phyloP scores from a whole-genome alignment of 2,797 vertebrate genomes.

The Danio kyathit region DNA sequence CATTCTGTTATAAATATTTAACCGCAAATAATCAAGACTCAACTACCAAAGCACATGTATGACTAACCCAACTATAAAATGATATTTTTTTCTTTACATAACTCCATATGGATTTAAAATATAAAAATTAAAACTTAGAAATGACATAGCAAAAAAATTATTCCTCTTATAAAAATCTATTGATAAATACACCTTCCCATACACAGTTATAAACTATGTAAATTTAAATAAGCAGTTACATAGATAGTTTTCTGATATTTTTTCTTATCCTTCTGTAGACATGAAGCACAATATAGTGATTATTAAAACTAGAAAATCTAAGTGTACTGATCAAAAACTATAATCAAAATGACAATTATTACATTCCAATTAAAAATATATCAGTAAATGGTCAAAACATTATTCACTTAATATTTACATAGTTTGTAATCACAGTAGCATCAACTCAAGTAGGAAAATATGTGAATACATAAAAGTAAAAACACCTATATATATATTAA shows the following conservation, averaged over 20 bases:
- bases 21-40: slow-evolving; percentile 99
- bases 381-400: slow-evolving; percentile 99
- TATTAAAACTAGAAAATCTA: slow-evolving; percentile 99
- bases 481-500: slow-evolving; percentile 80
- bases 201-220: slow-evolving; percentile 99
- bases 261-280: slow-evolving; percentile 96
- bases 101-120: slow-evolving; percentile 98
- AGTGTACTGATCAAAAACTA: slow-evolving; percentile 99
- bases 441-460: slow-evolving; percentile 99
- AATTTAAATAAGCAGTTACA: slow-evolving; percentile 99
- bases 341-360: slow-evolving; percentile 99
- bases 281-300: slow-evolving; percentile 98
- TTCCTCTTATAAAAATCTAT: slow-evolving; percentile 98
- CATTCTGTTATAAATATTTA: slow-evolving; percentile 99
- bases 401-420: slow-evolving; percentile 99
- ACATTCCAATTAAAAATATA: slow-evolving; percentile 99
- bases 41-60: slow-evolving; percentile 98
- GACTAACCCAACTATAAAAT: slow-evolving; percentile 99
- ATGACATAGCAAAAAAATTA: slow-evolving; percentile 99
- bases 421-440: slow-evolving; percentile 99
- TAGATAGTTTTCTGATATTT: slow-evolving; percentile 97
- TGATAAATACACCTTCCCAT: slow-evolving; percentile 99
- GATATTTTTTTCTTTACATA: slow-evolving; percentile 97
- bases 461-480: slow-evolving; percentile 94
- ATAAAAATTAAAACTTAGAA: slow-evolving; percentile 99